A percentile compares a stretch with the other conserved stretches of the same genome.
Conservation (phyloP, 2,797 vertebrate species). For the Pteropus rufus region DNA sequence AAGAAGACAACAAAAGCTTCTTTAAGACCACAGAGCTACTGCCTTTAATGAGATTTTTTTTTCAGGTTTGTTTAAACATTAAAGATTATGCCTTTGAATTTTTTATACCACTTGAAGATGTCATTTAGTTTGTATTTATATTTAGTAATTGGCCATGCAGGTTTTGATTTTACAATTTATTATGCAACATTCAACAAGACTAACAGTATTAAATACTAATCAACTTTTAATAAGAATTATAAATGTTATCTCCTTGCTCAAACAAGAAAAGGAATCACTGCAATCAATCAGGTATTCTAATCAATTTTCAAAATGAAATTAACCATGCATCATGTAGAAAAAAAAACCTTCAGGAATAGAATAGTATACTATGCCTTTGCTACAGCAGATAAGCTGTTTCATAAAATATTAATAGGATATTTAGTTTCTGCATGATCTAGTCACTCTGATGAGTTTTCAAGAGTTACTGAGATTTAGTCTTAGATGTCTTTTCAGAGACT, state of each 20-base stretch:
- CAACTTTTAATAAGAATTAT: slow-evolving; percentile 75
- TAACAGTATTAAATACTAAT: slow-evolving; percentile 68
- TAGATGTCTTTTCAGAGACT: background rate
- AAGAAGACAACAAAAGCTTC: background rate
- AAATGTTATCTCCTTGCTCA: slow-evolving; percentile 52
- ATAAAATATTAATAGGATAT: background rate
- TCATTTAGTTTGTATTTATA: slow-evolving; percentile 63
- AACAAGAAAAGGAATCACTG: slow-evolving; percentile 70
- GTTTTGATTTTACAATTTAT: slow-evolving; percentile 56
- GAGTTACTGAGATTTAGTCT: background rate
- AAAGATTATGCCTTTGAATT: slow-evolving; percentile 38
- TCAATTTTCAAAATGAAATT: slow-evolving; percentile 75
- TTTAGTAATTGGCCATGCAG: slow-evolving; percentile 60
- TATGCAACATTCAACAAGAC: slow-evolving; percentile 66
- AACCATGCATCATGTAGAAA: slow-evolving; percentile 42
- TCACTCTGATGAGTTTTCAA: background rate
- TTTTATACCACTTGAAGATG: slow-evolving; percentile 29
- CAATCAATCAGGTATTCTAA: slow-evolving; percentile 71
- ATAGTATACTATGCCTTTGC: background rate
- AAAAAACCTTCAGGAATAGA: background rate
- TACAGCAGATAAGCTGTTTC: background rate
- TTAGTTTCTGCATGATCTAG: background rate
- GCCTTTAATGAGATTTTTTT: slow-evolving; percentile 18
- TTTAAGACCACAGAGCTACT: background rate
- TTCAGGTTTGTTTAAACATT: background rate